Percentiles rank a stretch among this genome's conserved stretches.
Conservation (phyloP, 2,113 vertebrate genomes). For the Okapia johnstoni region DNA sequence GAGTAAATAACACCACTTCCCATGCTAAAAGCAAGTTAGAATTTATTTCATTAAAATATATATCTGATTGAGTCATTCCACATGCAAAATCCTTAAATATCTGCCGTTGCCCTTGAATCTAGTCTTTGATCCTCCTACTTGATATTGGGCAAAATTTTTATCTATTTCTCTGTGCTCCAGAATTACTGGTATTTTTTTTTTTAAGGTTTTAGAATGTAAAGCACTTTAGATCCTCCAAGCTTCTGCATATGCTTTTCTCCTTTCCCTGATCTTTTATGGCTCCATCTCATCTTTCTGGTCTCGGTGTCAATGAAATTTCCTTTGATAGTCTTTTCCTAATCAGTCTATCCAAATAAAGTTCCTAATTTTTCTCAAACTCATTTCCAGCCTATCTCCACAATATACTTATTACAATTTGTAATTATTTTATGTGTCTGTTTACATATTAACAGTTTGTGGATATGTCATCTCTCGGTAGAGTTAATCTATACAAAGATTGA, state of each 20-base stretch:
- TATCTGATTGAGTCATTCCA: background rate
- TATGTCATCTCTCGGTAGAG: background rate
- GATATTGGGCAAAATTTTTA: background rate
- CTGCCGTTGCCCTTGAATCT: background rate
- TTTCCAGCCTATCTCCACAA: background rate
- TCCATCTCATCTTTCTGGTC: background rate
- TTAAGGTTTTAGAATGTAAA: background rate
- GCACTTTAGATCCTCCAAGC: background rate
- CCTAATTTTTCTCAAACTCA: background rate
- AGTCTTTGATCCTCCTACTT: background rate
- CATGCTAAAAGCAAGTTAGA: background rate
- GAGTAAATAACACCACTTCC: background rate
- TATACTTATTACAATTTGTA: background rate
- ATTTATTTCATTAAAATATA: background rate
- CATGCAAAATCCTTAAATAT: background rate
- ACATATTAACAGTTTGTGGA: background rate
- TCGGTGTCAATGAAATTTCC: background rate
- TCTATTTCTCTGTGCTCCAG: background rate
- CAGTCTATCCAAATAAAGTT: background rate
- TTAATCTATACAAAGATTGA: background rate
- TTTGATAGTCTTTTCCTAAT: background rate
- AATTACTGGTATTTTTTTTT: background rate
- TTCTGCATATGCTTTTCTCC: background rate
- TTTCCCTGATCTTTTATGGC: background rate
- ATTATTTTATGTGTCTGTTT: background rate